Evolutionary conservation across 2,797 vertebrate genomes (phyloP), one percentile per base, ranked within the genome.

Genomic region (Falco naumanni): DNA sequence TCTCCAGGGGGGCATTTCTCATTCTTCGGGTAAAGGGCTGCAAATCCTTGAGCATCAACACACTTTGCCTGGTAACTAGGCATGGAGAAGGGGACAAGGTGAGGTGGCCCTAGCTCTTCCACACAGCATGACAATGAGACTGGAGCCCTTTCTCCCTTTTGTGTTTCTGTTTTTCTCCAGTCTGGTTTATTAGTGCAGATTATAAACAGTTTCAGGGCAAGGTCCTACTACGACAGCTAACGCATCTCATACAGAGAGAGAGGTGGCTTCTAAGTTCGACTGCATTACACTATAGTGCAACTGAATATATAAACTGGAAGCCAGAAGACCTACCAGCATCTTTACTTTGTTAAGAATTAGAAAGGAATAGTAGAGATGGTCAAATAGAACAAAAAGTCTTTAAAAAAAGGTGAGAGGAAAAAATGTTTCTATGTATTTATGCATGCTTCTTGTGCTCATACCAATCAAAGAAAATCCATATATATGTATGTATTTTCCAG

Each of bases 41-140:
- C 33, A 87, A 63, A 88, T 31, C 51, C 68, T 80, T 4, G 3
- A 85, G 12, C 20, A 71, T 33, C 54, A 68, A 59, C 75, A n/a
- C 5, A 8, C 45, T 78, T 33, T 68, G 14, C 21, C 37, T 76
- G 37, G 39, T 14, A 64, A 28, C 7, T 8, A 8, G 31, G 25
- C 6, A 0, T 10, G 61, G 11, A 34, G 83, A 83, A 84, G 11
- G 10, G 21, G 12, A 2, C 0, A 2, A 63, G 31, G 12, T 54
- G 43, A 81, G 11, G 13, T 81, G 50, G 13, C 18, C 41, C 6
- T 45, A 61, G 29, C 11, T 83, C 22, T 82, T 14, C 39, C 66
- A 48, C 20, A 45, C 10, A 64, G 4, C 18, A 9, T 33, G 51
- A 61, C 24, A 72, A 51, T 0, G 5, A 76, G 41, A 28, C 17